Conservation (phyloP, 2,797 vertebrate genomes). For the Sylvia borin region DNA sequence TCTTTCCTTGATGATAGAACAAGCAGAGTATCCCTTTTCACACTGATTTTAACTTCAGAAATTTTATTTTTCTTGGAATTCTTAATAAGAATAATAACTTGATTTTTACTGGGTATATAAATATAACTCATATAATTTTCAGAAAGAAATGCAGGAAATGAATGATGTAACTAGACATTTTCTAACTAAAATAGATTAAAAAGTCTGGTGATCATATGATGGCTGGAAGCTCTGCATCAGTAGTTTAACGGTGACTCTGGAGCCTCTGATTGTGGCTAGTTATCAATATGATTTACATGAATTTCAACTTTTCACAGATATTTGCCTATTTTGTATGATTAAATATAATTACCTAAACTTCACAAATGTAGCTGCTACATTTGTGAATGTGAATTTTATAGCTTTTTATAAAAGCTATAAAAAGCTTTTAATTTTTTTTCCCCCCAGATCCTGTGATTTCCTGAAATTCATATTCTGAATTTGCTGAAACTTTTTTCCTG, state of each 20-base stretch:
- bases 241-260: neutral
- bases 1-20: neutral
- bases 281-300: neutral
- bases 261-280: neutral
- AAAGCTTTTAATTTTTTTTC: neutral
- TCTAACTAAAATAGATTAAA: neutral
- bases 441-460: neutral
- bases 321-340: neutral
- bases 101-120: neutral
- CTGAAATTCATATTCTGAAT: neutral
- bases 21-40: neutral
- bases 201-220: neutral
- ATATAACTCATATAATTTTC: neutral
- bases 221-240: neutral
- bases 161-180: neutral
- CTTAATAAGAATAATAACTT: neutral
- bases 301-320: neutral
- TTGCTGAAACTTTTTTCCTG: neutral
- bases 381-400: too few species aligned
- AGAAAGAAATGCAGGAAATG: neutral
- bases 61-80: neutral
- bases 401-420: too few species aligned
- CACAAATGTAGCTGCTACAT: neutral
- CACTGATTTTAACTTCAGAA: neutral
- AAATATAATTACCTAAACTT: neutral